A percentile compares a stretch with the other conserved stretches of the same genome.
Evolutionary conservation across 2,113 vertebrate species (phyloP).

Genomic region (Anoura caudifer): DNA sequence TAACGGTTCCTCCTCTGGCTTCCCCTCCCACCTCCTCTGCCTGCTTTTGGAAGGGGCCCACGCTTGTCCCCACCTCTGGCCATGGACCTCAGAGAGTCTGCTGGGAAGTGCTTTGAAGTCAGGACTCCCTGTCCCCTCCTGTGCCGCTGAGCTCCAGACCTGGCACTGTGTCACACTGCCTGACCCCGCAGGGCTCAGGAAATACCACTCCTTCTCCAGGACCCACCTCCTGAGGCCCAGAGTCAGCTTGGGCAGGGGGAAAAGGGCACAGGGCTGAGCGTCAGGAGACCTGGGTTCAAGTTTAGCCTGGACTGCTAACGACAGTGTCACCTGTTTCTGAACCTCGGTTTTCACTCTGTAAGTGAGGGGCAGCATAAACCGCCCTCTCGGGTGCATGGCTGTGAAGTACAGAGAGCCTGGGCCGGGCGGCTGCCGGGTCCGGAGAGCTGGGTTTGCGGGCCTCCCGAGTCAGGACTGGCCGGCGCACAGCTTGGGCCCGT

Average conservation of each 20-base stretch:
- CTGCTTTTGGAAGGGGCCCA: background rate
- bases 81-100: background rate
- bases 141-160: background rate
- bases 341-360: background rate
- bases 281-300: background rate
- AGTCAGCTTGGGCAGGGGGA: rapidly evolving
- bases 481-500: background rate
- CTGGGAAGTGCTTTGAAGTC: background rate
- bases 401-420: background rate
- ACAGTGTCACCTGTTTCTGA: background rate
- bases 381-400: rapidly evolving
- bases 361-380: rapidly evolving
- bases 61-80: background rate
- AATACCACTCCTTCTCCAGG: background rate
- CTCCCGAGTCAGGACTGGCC: background rate
- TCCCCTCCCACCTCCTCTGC: background rate
- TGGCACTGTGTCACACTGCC: background rate
- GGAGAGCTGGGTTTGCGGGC: background rate
- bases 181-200: background rate
- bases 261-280: background rate
- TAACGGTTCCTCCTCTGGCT: background rate
- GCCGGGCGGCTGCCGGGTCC: rapidly evolving
- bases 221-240: background rate
- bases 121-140: background rate
- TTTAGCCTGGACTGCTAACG: background rate